phyloP scores from a whole-genome alignment of 1,140 invertebrate genomes.

The Caenorhabditis inopinata region DNA sequence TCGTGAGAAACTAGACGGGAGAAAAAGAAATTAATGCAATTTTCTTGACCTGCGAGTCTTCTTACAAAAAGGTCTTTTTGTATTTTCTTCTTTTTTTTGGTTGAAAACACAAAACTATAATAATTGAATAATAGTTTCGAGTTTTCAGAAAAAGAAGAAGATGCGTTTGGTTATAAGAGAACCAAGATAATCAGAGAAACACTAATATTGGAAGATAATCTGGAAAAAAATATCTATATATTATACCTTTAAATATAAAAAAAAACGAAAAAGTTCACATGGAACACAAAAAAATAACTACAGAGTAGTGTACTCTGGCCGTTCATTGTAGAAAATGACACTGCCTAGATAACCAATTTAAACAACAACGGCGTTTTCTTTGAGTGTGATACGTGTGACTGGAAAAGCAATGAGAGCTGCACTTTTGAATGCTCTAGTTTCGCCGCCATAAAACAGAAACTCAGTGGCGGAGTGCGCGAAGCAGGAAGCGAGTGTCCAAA shows the following conservation, averaged over 20 bases:
- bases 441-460: too few species aligned
- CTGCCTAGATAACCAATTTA: not conserved
- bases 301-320: not conserved
- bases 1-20: not conserved
- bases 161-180: too few species aligned
- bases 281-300: not conserved
- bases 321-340: not conserved
- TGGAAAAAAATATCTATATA: too few species aligned
- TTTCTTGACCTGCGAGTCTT: not conserved
- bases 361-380: not conserved
- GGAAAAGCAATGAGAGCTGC: not conserved
- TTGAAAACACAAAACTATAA: not conserved
- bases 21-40: slow-evolving; percentile 7
- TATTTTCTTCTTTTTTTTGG: not conserved
- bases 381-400: not conserved
- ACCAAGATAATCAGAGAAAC: too few species aligned
- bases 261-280: too few species aligned
- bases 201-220: too few species aligned
- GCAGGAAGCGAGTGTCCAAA: too few species aligned
- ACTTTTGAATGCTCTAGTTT: not conserved
- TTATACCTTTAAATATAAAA: too few species aligned
- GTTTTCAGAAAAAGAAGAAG: not conserved
- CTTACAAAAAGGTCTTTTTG: not conserved
- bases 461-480: not conserved
- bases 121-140: too few species aligned